Percentiles rank a stretch among this genome's conserved stretches.
Evolutionary conservation across 1,140 invertebrate species (phyloP).

Genomic region (Venustaconcha ellipsiformis): DNA sequence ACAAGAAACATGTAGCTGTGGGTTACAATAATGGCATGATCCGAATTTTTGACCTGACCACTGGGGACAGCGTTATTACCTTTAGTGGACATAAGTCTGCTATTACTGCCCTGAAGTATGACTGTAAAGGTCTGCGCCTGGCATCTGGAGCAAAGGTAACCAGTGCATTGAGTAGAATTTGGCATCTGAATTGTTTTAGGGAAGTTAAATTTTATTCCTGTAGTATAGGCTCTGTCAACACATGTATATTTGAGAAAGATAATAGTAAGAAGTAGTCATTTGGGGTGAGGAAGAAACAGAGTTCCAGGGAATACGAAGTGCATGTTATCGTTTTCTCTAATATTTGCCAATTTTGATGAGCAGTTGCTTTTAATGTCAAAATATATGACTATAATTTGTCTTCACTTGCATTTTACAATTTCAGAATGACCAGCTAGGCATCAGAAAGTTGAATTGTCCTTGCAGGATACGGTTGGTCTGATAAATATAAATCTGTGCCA

Average conservation of each 20-base stretch:
- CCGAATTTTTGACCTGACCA: slow-evolving; percentile 77
- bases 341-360: too few species aligned
- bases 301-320: too few species aligned
- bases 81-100: slow-evolving; percentile 91
- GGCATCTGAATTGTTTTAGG: neutral
- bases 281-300: too few species aligned
- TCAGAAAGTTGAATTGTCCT: too few species aligned
- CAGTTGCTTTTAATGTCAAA: too few species aligned
- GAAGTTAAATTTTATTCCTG: neutral
- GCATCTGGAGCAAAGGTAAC: slow-evolving; percentile 88
- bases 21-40: slow-evolving; percentile 93
- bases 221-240: neutral
- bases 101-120: slow-evolving; percentile 86
- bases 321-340: too few species aligned
- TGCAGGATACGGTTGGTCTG: too few species aligned
- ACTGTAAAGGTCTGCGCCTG: slow-evolving; percentile 82
- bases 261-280: too few species aligned
- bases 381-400: too few species aligned
- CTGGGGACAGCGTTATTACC: slow-evolving; percentile 79
- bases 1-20: slow-evolving; percentile 84
- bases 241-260: neutral
- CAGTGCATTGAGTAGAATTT: neutral
- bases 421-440: too few species aligned
- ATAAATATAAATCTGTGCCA: too few species aligned
- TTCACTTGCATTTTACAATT: too few species aligned